Percentiles rank a stretch among this genome's conserved stretches.
phyloP scores from a whole-genome alignment of 2,888 invertebrate genomes.

The Parnassius orleans region DNA sequence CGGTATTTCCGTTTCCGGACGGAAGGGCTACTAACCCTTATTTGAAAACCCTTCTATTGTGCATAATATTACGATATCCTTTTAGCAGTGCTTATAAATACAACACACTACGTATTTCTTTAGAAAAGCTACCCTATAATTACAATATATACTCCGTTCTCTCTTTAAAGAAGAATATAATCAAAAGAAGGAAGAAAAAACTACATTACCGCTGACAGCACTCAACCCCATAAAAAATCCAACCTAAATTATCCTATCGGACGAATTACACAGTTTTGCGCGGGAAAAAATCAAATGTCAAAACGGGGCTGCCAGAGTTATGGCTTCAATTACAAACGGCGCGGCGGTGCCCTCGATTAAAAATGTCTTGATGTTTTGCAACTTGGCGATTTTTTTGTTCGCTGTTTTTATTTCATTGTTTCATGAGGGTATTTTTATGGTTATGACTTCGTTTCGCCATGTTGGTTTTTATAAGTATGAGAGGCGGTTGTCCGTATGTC shows the following conservation, averaged over 20 bases:
- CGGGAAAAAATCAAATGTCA: conserved; percentile 73
- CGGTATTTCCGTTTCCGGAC: conserved; percentile 39
- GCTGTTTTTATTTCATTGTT: conserved; percentile 43
- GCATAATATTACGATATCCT: no score
- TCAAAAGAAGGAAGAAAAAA: conserved; percentile 4
- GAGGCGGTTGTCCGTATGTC: not conserved
- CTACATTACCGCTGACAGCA: conserved; percentile 41
- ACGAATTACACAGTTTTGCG: conserved; percentile 65
- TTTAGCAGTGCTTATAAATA: no score
- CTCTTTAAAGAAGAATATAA: no score
- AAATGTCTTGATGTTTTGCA: conserved; percentile 71
- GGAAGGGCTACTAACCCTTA: conserved; percentile 41
- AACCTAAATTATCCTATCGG: conserved; percentile 58
- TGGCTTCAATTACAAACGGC: conserved; percentile 70
- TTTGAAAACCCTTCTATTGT: conserved; percentile 31
- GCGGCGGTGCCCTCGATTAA: conserved; percentile 66
- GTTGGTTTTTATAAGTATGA: conserved; percentile 13
- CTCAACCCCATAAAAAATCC: conserved; percentile 46
- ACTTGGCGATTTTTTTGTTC: conserved; percentile 50
- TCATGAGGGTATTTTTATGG: conserved; percentile 45
- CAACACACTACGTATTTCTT: no score
- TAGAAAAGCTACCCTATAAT: no score
- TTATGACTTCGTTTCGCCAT: conserved; percentile 30
- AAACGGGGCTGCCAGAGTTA: conserved; percentile 76
- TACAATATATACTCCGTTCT: no score